phyloP scores from a whole-genome alignment of 2,113 vertebrate species.

The Probosciger aterrimus region DNA sequence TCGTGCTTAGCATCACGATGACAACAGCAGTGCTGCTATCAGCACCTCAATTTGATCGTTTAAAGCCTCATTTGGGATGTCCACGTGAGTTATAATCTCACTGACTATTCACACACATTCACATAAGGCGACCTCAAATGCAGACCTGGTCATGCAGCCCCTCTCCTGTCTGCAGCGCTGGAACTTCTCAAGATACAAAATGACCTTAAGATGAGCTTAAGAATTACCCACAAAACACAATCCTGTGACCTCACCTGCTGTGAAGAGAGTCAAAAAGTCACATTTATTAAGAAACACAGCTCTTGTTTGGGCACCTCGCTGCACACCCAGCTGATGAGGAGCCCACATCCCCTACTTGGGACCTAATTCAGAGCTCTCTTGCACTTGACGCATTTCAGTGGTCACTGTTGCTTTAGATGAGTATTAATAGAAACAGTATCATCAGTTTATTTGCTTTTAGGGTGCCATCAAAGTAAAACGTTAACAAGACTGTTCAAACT shows the following conservation, averaged over 20 bases:
- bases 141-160: rapidly evolving
- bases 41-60: rapidly evolving
- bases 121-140: rapidly evolving
- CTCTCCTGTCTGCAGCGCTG: neutral
- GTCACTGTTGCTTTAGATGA: neutral
- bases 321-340: neutral
- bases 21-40: neutral
- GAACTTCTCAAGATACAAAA: neutral
- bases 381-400: too few species aligned
- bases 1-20: rapidly evolving
- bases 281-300: neutral
- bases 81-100: rapidly evolving
- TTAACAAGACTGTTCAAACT: neutral
- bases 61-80: neutral
- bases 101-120: rapidly evolving
- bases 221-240: rapidly evolving
- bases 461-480: neutral
- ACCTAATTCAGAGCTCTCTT: neutral
- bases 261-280: neutral
- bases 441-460: neutral
- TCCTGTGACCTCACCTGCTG: neutral
- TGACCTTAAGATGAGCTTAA: rapidly evolving
- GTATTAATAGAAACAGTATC: neutral
- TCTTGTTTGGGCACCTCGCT: neutral
- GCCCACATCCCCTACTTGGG: neutral